Evolutionary conservation across 2,797 vertebrate species (phyloP).

Genomic region (Alectoris magna): DNA sequence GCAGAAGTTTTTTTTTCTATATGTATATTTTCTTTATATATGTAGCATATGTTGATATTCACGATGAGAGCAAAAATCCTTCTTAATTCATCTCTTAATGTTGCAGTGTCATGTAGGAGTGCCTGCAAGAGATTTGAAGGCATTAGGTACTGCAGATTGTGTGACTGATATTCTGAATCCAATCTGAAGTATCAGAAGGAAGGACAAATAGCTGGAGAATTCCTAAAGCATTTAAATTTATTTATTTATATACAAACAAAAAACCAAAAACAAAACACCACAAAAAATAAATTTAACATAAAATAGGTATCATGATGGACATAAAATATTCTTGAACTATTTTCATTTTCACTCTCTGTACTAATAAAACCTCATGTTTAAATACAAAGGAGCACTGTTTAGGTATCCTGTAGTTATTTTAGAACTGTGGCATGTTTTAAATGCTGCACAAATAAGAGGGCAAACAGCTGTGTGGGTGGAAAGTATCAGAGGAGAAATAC

Average conservation of each 20-base stretch:
- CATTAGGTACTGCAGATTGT: not conserved
- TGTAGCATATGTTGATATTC: not conserved
- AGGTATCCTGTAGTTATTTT: not conserved
- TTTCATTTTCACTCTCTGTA: not conserved
- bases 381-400: not conserved
- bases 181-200: not conserved
- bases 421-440: not conserved
- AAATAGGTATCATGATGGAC: not conserved
- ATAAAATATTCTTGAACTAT: not conserved
- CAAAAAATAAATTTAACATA: not conserved
- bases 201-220: not conserved
- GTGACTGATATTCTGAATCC: not conserved
- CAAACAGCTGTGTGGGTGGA: not conserved
- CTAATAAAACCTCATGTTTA: not conserved
- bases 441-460: not conserved
- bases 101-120: not conserved
- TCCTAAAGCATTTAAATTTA: not conserved
- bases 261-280: too few species aligned
- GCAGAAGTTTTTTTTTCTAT: not conserved
- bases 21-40: too few species aligned
- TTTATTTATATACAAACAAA: too few species aligned
- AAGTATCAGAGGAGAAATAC: not conserved
- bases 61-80: not conserved
- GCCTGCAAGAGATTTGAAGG: not conserved
- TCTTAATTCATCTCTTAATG: not conserved